Evolutionary conservation across 1,140 invertebrate species (phyloP).

Genomic region (Octopus sinensis): DNA sequence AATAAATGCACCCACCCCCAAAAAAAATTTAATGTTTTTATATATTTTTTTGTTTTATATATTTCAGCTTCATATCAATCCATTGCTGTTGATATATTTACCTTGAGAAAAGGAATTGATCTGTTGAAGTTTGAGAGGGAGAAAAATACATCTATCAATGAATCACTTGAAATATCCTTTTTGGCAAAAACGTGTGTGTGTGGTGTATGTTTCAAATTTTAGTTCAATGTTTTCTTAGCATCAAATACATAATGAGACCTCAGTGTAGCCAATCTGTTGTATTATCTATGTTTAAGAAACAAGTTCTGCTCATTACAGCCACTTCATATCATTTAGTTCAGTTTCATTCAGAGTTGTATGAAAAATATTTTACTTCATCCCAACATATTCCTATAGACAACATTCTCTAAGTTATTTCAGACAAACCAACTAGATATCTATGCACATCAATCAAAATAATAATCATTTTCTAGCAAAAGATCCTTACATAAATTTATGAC

Average conservation of each 20-base stretch:
- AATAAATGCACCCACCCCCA: neutral
- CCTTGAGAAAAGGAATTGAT: slow-evolving; percentile 22
- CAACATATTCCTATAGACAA: too few relatives aligned
- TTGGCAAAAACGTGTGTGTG: slow-evolving; percentile 2
- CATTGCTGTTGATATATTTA: slow-evolving; percentile 18
- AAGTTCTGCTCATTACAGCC: neutral
- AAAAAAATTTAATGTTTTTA: neutral
- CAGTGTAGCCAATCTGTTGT: neutral
- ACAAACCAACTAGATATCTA: too few relatives aligned
- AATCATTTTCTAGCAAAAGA: too few relatives aligned
- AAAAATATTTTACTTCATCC: neutral
- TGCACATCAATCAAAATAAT: too few relatives aligned
- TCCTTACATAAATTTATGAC: too few relatives aligned
- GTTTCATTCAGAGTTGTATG: neutral
- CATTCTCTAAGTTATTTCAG: too few relatives aligned
- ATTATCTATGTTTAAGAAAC: neutral
- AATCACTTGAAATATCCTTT: slow-evolving; percentile 26
- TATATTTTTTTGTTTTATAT: neutral
- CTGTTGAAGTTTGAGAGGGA: slow-evolving; percentile 23
- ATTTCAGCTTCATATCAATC: slow-evolving; percentile 24
- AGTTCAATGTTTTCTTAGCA: neutral
- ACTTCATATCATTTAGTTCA: neutral
- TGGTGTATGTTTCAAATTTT: neutral
- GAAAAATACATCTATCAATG: slow-evolving; percentile 16
- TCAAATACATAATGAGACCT: neutral